Base-by-base conservation (phyloP, 2,113 vertebrate species). In the Oryzias javanicus region DNA sequence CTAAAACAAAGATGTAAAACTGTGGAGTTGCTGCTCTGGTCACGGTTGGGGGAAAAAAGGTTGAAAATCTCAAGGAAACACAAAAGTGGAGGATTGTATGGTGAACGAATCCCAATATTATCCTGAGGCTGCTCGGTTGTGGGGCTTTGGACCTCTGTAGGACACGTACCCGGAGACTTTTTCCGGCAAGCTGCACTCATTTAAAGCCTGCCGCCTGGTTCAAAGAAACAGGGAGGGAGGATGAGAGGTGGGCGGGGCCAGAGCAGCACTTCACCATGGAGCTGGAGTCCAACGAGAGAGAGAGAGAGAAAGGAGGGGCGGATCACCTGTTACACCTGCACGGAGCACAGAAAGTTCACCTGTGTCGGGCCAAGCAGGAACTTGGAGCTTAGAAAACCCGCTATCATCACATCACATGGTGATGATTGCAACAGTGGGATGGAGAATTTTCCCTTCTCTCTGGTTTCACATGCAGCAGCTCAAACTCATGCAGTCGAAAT, bases 191-290 rank as follows among this genome's bases (percentile, higher is more conserved):
- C 35, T 52, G 35, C n/a, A 71, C 47, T 72, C 69, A 57, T 77
- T 65, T 56, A 41, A 16, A 52, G 52, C 53, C 53, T 57, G 55
- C 40, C 20, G 48, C 44, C 68, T 78, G 42, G 44, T 82, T 68
- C 67, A 69, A 72, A 49, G 25, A 17, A 20, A 4, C 42, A 57
- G 48, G 40, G 29, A 18, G 20, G 6, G 45, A 57, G 46, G 40
- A 64, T 35, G 55, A 27, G 62, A 48, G 85, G 85, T 72, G 68
- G 89, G 89, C n/a, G 82, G 79, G 78, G 45, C 80, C 64, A 45
- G 17, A 67, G 68, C 55, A 35, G 64, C 56, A 72, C 47, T 78
- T 87, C 80, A 78, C 82, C 80, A 81, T 76, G 76, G 80, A 85
- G 81, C 47, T 14, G 8, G 58, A 52, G 40, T 25, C 62, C 72